Percentiles rank a stretch among this genome's conserved stretches.
phyloP scores from a whole-genome alignment of 2,888 invertebrate species.

The Flexamia atlantica region DNA sequence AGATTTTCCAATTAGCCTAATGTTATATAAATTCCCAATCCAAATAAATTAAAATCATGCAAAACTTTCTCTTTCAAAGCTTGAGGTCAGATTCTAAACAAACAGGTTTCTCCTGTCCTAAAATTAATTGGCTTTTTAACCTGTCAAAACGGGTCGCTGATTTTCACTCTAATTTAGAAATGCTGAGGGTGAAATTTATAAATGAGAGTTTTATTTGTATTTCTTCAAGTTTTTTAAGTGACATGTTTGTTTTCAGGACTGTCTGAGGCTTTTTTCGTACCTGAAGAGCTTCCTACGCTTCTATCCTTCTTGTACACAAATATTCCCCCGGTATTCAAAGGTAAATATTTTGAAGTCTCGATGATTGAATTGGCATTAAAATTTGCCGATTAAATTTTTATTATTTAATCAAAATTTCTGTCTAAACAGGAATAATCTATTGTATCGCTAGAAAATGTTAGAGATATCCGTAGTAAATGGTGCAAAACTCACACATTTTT shows the following conservation, averaged over 20 bases:
- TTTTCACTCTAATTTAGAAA: background rate
- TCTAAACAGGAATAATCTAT: too few relatives aligned
- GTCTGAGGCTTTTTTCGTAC: conserved; percentile 82
- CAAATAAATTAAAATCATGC: too few relatives aligned
- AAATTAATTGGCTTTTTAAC: background rate
- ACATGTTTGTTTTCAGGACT: conserved; percentile 77
- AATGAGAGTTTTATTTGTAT: background rate
- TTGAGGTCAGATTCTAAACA: background rate
- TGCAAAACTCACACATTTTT: too few relatives aligned
- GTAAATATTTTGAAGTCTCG: too few relatives aligned
- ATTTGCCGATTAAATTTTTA: too few relatives aligned
- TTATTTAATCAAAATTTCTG: too few relatives aligned
- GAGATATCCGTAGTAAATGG: too few relatives aligned
- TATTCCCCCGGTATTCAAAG: conserved; percentile 91
- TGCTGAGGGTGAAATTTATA: too few relatives aligned
- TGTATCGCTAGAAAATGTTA: too few relatives aligned
- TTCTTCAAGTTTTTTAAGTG: conserved; percentile 4
- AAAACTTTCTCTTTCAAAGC: background rate
- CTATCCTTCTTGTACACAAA: conserved; percentile 90
- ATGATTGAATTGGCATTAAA: too few relatives aligned
- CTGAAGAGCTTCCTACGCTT: conserved; percentile 88
- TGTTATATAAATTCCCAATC: too few relatives aligned
- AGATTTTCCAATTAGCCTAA: too few relatives aligned
- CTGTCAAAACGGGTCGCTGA: background rate
- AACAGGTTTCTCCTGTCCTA: conserved; percentile 1